These are phyloP conservation scores for Threskiornis aethiopicus DNA, from an alignment of 2,797 vertebrate genomes.

Conservation along the genomic window DNA sequence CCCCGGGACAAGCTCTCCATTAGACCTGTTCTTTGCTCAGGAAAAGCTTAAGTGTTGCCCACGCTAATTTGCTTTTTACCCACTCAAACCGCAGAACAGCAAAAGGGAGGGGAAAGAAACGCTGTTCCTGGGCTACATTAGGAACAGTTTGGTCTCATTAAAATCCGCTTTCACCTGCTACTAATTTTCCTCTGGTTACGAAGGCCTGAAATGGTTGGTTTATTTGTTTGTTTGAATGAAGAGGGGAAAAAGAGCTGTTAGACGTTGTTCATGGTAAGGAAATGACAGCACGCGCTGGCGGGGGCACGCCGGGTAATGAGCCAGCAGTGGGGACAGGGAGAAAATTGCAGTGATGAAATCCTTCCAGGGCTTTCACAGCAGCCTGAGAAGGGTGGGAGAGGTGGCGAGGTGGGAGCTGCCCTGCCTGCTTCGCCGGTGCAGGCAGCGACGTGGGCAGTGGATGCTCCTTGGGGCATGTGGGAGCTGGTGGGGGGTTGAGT, in stretches of 20 bases:
- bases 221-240: background rate
- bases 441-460: background rate
- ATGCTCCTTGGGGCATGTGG: background rate
- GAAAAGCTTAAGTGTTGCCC: background rate
- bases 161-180: constrained; percentile 59
- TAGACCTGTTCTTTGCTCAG: background rate
- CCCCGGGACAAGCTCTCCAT: background rate
- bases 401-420: background rate
- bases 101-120: background rate
- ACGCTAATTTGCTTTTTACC: background rate
- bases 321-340: background rate
- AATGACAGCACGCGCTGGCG: background rate
- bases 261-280: background rate
- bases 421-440: background rate
- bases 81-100: background rate
- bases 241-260: background rate
- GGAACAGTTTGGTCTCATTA: constrained; percentile 48
- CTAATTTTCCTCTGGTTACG: constrained; percentile 57
- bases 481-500: background rate
- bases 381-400: background rate
- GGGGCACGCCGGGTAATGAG: background rate
- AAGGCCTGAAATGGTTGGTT: background rate
- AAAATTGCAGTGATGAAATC: background rate
- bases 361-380: background rate
- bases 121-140: background rate